Evolutionary conservation across 2,888 invertebrate genomes (phyloP).

Genomic region (Druceiella hillmani): DNA sequence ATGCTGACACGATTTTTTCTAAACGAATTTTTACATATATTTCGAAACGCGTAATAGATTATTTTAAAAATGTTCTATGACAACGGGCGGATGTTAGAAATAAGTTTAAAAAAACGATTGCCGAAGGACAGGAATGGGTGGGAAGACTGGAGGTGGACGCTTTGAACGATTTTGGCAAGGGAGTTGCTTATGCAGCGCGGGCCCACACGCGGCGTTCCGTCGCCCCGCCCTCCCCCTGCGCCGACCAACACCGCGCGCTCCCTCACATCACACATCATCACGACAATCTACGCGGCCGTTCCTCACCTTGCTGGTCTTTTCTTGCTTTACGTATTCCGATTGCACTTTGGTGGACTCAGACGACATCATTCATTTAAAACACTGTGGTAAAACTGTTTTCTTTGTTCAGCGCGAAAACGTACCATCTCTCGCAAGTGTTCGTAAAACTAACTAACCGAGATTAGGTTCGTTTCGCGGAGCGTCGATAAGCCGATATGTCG

Average conservation of each 20-base stretch:
- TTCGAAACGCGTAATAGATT: too few species aligned
- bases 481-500: too few species aligned
- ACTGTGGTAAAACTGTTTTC: slow-evolving; percentile 40
- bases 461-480: too few species aligned
- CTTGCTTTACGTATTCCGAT: slow-evolving; percentile 49
- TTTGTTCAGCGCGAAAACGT: slow-evolving; percentile 47
- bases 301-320: slow-evolving; percentile 46
- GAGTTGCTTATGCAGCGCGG: slow-evolving; percentile 48
- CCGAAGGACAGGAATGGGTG: slow-evolving; percentile 28
- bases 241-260: slow-evolving; percentile 35
- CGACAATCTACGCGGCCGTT: slow-evolving; percentile 31
- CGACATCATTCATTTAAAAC: slow-evolving; percentile 50
- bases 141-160: slow-evolving; percentile 31
- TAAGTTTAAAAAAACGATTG: too few species aligned
- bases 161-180: slow-evolving; percentile 45
- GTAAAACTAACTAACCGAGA: too few species aligned
- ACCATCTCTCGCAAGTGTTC: slow-evolving; percentile 51
- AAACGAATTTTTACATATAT: too few species aligned
- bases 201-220: slow-evolving; percentile 54
- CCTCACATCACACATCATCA: slow-evolving; percentile 33
- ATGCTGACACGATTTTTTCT: too few species aligned
- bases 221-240: slow-evolving; percentile 54
- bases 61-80: too few species aligned
- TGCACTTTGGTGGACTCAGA: slow-evolving; percentile 47
- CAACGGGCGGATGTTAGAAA: too few species aligned